phyloP scores from a whole-genome alignment of 1,140 invertebrate species.

The Achroia grisella region DNA sequence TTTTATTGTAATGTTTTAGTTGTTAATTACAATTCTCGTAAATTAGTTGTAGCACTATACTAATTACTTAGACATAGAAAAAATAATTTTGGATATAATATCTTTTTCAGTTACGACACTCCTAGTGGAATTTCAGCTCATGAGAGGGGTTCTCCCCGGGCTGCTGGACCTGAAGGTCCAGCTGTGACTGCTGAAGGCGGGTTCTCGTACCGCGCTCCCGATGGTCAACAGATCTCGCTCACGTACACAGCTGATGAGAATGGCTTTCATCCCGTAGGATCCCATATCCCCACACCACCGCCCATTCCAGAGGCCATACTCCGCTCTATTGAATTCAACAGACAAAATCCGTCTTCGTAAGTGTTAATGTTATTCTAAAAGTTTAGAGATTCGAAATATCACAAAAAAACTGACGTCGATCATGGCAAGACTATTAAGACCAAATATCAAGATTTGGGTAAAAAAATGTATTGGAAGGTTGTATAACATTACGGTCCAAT shows the following conservation, averaged over 20 bases:
- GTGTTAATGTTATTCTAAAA: slow-evolving; percentile 10
- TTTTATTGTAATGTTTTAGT: too few relatives aligned
- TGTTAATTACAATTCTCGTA: too few relatives aligned
- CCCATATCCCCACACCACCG: slow-evolving; percentile 86
- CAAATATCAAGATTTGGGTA: too few relatives aligned
- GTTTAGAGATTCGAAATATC: too few relatives aligned
- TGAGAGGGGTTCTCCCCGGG: slow-evolving; percentile 79
- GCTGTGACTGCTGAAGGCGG: slow-evolving; percentile 78
- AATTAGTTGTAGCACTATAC: too few relatives aligned
- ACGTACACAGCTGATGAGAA: slow-evolving; percentile 87
- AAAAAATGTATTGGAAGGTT: too few relatives aligned
- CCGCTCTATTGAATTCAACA: slow-evolving; percentile 51
- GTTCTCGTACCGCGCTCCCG: slow-evolving; percentile 83
- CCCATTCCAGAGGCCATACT: slow-evolving; percentile 78
- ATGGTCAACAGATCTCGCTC: slow-evolving; percentile 80
- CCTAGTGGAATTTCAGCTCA: slow-evolving; percentile 80
- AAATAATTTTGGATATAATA: too few relatives aligned
- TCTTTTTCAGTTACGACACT: slow-evolving; percentile 71
- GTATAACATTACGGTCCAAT: too few relatives aligned
- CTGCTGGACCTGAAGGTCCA: slow-evolving; percentile 75
- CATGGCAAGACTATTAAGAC: too few relatives aligned
- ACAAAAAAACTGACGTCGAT: too few relatives aligned
- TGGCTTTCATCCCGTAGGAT: slow-evolving; percentile 83
- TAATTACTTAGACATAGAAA: too few relatives aligned
- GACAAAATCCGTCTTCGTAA: slow-evolving; percentile 54